phyloP scores from a whole-genome alignment of 2,113 vertebrate genomes.

The Vanacampus margaritifer region DNA sequence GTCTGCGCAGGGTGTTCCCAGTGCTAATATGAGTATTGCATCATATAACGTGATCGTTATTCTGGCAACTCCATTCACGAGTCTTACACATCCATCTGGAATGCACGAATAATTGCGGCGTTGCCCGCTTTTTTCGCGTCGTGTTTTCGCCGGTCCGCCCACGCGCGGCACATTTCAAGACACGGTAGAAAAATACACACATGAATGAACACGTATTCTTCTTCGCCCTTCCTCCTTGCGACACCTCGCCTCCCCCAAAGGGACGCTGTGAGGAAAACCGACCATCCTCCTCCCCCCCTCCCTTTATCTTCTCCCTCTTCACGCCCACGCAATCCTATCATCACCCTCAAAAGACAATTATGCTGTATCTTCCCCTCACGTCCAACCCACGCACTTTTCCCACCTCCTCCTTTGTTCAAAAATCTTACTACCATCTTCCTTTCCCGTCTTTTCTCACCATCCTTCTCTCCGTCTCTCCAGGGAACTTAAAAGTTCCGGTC shows the following conservation, averaged over 20 bases:
- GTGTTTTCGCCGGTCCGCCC: slow-evolving; percentile 16
- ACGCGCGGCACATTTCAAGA: slow-evolving; percentile 27
- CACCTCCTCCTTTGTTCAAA: slow-evolving; percentile 26
- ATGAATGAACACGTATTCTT: slow-evolving; percentile 36
- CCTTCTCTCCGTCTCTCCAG: slow-evolving; percentile 8
- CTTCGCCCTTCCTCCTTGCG: slow-evolving; percentile 24
- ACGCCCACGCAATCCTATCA: not conserved
- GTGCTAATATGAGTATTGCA: not conserved
- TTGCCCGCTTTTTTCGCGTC: slow-evolving; percentile 19
- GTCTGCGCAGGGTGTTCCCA: not conserved
- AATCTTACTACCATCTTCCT: slow-evolving; percentile 14
- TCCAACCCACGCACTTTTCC: slow-evolving; percentile 52
- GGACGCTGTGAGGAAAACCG: slow-evolving; percentile 54
- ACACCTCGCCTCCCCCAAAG: slow-evolving; percentile 23
- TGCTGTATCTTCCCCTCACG: no score
- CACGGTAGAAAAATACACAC: slow-evolving; percentile 3
- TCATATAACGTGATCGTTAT: slow-evolving; percentile 6
- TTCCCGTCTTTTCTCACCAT: slow-evolving; percentile 22
- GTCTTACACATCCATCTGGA: slow-evolving; percentile 16
- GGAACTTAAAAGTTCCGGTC: not conserved
- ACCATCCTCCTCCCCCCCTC: slow-evolving; percentile 1
- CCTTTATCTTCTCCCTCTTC: not conserved
- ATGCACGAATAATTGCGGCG: slow-evolving; percentile 10
- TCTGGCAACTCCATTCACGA: slow-evolving; percentile 21
- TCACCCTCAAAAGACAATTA: no score